Conservation (phyloP, 2,797 vertebrate genomes). For the Sebastes vulpes region DNA sequence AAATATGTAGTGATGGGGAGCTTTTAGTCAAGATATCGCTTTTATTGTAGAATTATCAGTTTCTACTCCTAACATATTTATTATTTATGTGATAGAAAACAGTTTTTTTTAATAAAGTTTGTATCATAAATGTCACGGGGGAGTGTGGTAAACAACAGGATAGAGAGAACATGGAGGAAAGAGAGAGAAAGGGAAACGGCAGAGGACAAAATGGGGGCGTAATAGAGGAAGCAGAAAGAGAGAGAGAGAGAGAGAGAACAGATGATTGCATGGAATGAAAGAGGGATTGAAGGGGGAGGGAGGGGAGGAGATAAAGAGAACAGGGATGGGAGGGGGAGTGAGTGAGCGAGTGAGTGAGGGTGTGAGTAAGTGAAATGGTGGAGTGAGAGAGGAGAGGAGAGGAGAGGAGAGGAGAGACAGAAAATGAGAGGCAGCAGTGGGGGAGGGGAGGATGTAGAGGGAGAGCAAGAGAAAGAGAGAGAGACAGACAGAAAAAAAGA, state of each 20-base stretch:
- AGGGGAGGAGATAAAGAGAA: conserved; percentile 76
- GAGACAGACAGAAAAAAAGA: conserved; percentile 9
- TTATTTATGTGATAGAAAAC: conserved; percentile 7
- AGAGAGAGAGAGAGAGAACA: conserved; percentile 68
- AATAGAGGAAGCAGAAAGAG: conserved; percentile 74
- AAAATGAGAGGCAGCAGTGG: conserved; percentile 72
- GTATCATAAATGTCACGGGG: conserved; percentile 57
- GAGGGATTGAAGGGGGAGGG: conserved; percentile 77
- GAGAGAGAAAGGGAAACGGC: conserved; percentile 67
- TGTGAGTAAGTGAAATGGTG: conserved; percentile 63
- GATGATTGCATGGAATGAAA: conserved; percentile 84
- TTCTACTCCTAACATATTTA: neutral
- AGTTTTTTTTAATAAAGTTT: conserved; percentile 69
- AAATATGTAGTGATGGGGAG: neutral
- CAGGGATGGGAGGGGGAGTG: conserved; percentile 61
- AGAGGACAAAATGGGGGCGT: conserved; percentile 84
- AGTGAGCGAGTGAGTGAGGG: conserved; percentile 53
- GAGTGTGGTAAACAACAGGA: conserved; percentile 71
- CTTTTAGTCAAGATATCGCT: conserved; percentile 2
- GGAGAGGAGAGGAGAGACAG: conserved; percentile 18
- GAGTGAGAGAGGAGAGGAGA: conserved; percentile 56
- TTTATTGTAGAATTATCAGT: neutral
- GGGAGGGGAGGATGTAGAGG: conserved; percentile 73
- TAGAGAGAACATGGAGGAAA: conserved; percentile 81
- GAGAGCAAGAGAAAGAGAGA: conserved; percentile 31